Evolutionary conservation across 2,113 vertebrate genomes (phyloP).

Genomic region (Tretioscincus oriximinensis): DNA sequence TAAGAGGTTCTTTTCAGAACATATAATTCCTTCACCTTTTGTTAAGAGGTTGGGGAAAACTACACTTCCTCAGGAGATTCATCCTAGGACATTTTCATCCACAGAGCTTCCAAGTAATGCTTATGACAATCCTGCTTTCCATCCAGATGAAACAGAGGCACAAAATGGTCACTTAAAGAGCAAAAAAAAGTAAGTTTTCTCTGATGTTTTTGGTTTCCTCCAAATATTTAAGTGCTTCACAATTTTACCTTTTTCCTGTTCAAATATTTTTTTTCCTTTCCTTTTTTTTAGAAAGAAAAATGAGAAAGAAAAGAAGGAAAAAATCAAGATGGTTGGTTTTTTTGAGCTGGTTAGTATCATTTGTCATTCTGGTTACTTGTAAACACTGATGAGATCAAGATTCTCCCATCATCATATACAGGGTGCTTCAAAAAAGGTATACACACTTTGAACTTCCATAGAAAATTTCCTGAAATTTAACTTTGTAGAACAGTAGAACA

Average conservation of each 20-base stretch:
- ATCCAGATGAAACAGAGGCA: conserved; percentile 44
- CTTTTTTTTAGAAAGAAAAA: conserved; percentile 54
- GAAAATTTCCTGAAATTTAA: too few species aligned
- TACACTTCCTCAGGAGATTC: not conserved
- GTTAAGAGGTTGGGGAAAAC: too few species aligned
- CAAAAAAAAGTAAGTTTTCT: conserved; percentile 12
- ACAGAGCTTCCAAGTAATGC: conserved; percentile 21
- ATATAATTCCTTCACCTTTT: too few species aligned
- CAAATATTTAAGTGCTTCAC: not conserved
- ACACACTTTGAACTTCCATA: too few species aligned
- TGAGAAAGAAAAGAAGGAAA: conserved; percentile 21
- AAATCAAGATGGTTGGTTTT: conserved; percentile 47
- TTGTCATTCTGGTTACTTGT: not conserved
- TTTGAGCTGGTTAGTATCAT: conserved; percentile 63
- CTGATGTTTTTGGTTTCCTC: accelerated
- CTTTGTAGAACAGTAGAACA: too few species aligned
- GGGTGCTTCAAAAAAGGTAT: too few species aligned
- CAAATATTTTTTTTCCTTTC: not conserved
- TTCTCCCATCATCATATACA: too few species aligned
- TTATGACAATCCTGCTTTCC: conserved; percentile 49
- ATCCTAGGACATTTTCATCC: not conserved
- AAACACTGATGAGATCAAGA: not conserved
- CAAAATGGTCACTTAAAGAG: conserved; percentile 33
- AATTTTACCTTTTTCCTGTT: conserved; percentile 1
- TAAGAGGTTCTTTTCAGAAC: too few species aligned